Evolutionary conservation across 2,888 invertebrate species (phyloP).

Genomic region (Tipula confusa): DNA sequence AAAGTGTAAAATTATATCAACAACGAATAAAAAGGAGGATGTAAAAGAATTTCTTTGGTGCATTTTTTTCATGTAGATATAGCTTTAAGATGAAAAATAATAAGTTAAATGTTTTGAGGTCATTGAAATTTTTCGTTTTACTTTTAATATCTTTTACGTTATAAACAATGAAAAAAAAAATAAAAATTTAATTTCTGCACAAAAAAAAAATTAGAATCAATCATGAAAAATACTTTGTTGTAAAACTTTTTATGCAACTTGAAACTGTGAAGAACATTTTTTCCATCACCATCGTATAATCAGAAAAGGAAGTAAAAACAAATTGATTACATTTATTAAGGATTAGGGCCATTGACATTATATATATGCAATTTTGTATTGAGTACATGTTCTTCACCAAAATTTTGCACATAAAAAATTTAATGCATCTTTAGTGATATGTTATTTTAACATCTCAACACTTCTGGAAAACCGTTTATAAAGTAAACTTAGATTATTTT

Average conservation of each 20-base stretch:
- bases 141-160: not conserved
- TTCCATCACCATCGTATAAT: not conserved
- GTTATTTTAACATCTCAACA: no score
- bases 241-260: not conserved
- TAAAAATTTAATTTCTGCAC: not conserved
- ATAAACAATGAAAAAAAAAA: not conserved
- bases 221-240: not conserved
- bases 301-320: not conserved
- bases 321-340: not conserved
- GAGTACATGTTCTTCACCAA: no score
- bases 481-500: no score
- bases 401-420: no score
- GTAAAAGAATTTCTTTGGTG: not conserved
- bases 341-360: not conserved
- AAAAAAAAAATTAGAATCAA: not conserved
- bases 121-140: not conserved
- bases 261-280: not conserved
- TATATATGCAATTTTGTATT: no score
- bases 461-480: no score
- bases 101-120: conserved; percentile 25
- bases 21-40: not conserved
- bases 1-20: not conserved
- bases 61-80: not conserved
- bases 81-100: not conserved
- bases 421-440: no score